phyloP scores from a whole-genome alignment of 2,113 vertebrate species.

The Salvelinus fontinalis region DNA sequence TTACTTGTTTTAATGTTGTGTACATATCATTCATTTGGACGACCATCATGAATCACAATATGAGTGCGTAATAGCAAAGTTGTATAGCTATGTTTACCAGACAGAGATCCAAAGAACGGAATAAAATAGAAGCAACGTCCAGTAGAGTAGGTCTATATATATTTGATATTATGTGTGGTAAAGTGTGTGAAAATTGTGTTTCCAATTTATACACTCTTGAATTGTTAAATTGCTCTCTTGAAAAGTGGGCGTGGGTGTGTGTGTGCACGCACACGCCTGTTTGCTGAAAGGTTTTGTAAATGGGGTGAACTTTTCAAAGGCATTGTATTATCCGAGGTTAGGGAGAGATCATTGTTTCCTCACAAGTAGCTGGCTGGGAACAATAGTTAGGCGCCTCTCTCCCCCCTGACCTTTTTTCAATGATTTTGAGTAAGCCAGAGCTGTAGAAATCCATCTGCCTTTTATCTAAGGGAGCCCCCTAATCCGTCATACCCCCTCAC shows the following conservation, averaged over 20 bases:
- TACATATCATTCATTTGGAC: not conserved
- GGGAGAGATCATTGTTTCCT: conserved; percentile 76
- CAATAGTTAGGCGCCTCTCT: conserved; percentile 72
- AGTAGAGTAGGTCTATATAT: not conserved
- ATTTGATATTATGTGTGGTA: not conserved
- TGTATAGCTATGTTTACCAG: not conserved
- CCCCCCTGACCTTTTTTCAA: conserved; percentile 76
- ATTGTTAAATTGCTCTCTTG: not conserved
- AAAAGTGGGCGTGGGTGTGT: not conserved
- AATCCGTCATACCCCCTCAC: conserved; percentile 67
- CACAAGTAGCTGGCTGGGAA: conserved; percentile 48
- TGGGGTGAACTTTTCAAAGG: conserved; percentile 60
- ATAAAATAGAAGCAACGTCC: too few species aligned
- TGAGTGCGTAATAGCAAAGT: not conserved
- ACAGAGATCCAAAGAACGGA: not conserved
- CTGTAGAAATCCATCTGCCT: conserved; percentile 81
- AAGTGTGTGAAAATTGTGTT: not conserved
- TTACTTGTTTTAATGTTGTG: too few species aligned
- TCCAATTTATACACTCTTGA: not conserved
- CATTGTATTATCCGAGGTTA: conserved; percentile 74
- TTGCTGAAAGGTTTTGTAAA: conserved; percentile 38
- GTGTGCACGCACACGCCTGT: conserved; percentile 5
- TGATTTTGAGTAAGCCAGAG: conserved; percentile 76
- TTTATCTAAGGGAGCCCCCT: conserved; percentile 78
- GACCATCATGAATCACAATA: not conserved